A percentile compares a stretch with the other conserved stretches of the same genome.
phyloP scores from a whole-genome alignment of 2,797 vertebrate genomes.

The Rhodeus uyekii region DNA sequence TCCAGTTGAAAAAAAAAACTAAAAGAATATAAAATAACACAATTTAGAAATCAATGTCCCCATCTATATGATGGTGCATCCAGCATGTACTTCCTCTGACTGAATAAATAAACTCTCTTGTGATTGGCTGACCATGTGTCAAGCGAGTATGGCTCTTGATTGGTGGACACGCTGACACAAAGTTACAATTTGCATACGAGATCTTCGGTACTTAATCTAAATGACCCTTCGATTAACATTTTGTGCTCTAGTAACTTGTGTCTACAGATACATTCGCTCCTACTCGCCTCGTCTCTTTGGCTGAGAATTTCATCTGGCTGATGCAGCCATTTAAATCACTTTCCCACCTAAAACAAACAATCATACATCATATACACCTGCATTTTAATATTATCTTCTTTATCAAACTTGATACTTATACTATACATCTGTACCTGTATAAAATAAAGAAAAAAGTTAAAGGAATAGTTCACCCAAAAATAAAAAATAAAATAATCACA shows the following conservation, averaged over 20 bases:
- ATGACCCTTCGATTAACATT: slow-evolving; percentile 63
- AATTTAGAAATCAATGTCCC: not conserved
- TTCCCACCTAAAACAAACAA: slow-evolving; percentile 60
- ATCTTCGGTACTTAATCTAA: slow-evolving; percentile 37
- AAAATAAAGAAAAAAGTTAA: slow-evolving; percentile 70
- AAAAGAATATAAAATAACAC: not conserved
- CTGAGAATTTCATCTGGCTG: slow-evolving; percentile 73
- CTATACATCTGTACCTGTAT: slow-evolving; percentile 74
- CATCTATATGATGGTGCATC: slow-evolving; percentile 11
- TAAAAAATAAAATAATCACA: too few relatives aligned
- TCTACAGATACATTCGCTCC: slow-evolving; percentile 63
- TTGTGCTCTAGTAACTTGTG: slow-evolving; percentile 76
- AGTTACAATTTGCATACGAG: slow-evolving; percentile 78
- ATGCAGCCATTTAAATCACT: slow-evolving; percentile 75
- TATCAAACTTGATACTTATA: slow-evolving; percentile 65
- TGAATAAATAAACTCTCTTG: slow-evolving; percentile 30
- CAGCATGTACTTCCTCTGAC: slow-evolving; percentile 34
- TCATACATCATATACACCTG: slow-evolving; percentile 64
- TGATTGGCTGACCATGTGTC: slow-evolving; percentile 40
- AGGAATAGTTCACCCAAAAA: slow-evolving; percentile 49
- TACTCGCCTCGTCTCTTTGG: slow-evolving; percentile 68
- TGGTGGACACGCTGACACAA: slow-evolving; percentile 60
- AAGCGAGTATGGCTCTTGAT: slow-evolving; percentile 60
- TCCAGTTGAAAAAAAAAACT: slow-evolving; percentile 33
- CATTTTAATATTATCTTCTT: slow-evolving; percentile 58